These are phyloP conservation scores for Alauda arvensis DNA, from an alignment of 2,797 vertebrate genomes.

Conservation along the genomic window DNA sequence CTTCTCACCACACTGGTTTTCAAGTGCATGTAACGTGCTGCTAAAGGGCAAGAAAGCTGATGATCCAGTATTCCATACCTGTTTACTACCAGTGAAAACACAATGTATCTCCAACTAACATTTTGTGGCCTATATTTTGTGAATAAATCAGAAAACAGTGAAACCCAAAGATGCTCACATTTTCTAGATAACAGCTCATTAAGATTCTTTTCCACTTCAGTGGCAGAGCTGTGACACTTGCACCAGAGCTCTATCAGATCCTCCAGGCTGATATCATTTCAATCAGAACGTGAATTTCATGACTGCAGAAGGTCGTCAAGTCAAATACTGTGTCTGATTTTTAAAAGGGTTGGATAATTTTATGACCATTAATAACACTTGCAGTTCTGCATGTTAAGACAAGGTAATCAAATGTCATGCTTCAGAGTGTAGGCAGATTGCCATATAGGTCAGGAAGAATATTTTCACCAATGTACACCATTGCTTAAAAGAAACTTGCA, in stretches of 20 bases:
- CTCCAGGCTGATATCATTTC: slow-evolving; percentile 51
- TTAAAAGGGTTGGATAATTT: slow-evolving; percentile 63
- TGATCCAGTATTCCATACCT: neutral
- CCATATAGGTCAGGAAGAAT: slow-evolving; percentile 32
- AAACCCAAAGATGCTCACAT: neutral
- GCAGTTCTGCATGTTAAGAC: slow-evolving; percentile 51
- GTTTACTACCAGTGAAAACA: neutral
- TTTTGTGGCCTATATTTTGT: neutral
- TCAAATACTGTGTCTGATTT: slow-evolving; percentile 62
- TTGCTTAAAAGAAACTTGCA: slow-evolving; percentile 6
- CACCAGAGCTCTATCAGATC: slow-evolving; percentile 22
- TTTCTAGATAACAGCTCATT: slow-evolving; percentile 27
- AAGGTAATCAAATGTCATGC: slow-evolving; percentile 54
- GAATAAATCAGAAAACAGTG: slow-evolving; percentile 3
- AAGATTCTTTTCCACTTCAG: slow-evolving; percentile 40
- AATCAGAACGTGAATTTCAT: slow-evolving; percentile 50
- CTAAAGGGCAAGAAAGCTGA: neutral
- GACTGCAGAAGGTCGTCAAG: slow-evolving; percentile 52
- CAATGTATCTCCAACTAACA: neutral
- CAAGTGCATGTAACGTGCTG: neutral
- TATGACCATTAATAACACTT: slow-evolving; percentile 61
- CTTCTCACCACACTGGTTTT: neutral
- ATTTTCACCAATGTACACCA: neutral
- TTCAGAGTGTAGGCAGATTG: neutral
- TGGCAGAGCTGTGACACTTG: slow-evolving; percentile 50